Evolutionary conservation across 2,113 vertebrate species (phyloP).

Genomic region (Cyprinodon brontotheroides): DNA sequence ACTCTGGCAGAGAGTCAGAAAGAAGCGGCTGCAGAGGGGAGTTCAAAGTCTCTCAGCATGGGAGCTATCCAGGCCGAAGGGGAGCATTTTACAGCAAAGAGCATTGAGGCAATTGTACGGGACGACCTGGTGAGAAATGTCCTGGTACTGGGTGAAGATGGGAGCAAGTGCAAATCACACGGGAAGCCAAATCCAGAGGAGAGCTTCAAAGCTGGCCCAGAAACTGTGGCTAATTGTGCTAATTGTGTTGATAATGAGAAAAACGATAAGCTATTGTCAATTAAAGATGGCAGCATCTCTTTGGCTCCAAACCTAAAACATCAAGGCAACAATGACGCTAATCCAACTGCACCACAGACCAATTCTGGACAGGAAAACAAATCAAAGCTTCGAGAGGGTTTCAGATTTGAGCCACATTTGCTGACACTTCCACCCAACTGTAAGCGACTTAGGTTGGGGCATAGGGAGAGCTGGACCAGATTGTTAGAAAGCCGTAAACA

Average conservation of each 20-base stretch:
- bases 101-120: neutral
- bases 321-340: neutral
- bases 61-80: neutral
- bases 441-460: neutral
- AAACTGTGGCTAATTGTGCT: neutral
- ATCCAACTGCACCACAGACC: neutral
- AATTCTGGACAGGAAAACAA: neutral
- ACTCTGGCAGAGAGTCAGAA: neutral
- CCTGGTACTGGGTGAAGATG: slow-evolving; percentile 1
- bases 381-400: neutral
- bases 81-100: neutral
- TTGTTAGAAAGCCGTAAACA: neutral
- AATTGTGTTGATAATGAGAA: neutral
- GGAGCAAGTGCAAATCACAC: neutral
- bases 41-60: neutral
- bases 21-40: neutral
- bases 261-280: neutral
- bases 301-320: neutral
- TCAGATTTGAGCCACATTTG: neutral
- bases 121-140: neutral
- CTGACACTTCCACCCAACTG: neutral
- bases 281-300: neutral
- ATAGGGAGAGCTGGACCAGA: neutral
- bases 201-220: neutral
- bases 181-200: neutral